Base-by-base conservation (phyloP, 2,888 invertebrate species). In the Brachyptera putata region DNA sequence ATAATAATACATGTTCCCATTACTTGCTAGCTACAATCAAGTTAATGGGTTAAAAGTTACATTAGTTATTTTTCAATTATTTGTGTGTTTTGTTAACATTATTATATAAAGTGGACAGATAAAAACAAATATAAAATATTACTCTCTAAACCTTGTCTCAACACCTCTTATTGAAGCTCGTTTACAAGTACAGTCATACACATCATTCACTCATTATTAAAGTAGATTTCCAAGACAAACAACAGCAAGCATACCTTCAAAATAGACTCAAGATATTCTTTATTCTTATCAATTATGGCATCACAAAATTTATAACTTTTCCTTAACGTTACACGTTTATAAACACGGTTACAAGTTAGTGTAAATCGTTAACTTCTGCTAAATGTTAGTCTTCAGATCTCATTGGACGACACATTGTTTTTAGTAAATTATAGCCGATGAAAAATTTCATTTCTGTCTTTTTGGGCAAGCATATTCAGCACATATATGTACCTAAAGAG, bases 401-500 rank as follows among this genome's bases (percentile, higher is more conserved):
- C 53, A 36, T 30, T 50, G 49, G 49, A 50, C 49, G 49, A 50
- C 18, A 9, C 41, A n/a, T 18, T 24, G 16, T 21, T 46, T 24
- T 22, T 18, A 43, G 4, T 46, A 21, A 4, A 22, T 24, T 11
- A 3, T 4, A 46, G 46, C 46, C 22, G 24, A 21, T 46, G 46
- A 9, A 46, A 16, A 46, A 13, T 21, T 46, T 24, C 22, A 13
- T 46, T 22, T 16, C 14, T 50, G 18, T 21, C 34, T 53, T 53
- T 16, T 53, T 53, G 53, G 53, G 34, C 34, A 53, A 53, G 53
- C 53, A 53, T 34, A 18, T 34, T 53, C 36, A 53, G 53, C 53
- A 53, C 18, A 18, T 43, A 11, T 16, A 21, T 21, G 21, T 24
- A 46, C 22, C 46, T 37, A 16, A 36, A 16, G 16, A 36, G 2